phyloP scores from a whole-genome alignment of 2,888 invertebrate genomes.

The Mythimna loreyi region DNA sequence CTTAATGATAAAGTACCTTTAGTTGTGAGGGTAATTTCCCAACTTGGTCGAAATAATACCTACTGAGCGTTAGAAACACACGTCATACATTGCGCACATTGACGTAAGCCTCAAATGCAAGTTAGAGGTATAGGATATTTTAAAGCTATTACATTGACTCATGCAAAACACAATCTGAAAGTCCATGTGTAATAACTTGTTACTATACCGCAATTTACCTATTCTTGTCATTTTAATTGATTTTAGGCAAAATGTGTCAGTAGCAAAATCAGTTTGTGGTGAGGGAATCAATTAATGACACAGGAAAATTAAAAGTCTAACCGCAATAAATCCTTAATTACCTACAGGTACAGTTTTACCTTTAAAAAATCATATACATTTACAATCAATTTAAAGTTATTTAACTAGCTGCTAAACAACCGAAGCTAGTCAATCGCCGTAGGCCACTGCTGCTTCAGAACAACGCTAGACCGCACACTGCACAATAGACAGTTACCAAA shows the following conservation, averaged over 20 bases:
- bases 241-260: background rate
- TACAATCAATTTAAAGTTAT: too few species aligned
- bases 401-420: too few species aligned
- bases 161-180: conserved; percentile 5
- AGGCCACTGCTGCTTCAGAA: too few species aligned
- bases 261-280: background rate
- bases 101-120: conserved; percentile 14
- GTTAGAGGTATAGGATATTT: conserved; percentile 1
- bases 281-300: background rate
- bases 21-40: background rate
- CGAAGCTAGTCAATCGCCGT: too few species aligned
- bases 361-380: too few species aligned
- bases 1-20: background rate
- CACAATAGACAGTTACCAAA: too few species aligned
- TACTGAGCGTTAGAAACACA: background rate
- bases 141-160: conserved; percentile 12
- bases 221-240: background rate
- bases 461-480: too few species aligned
- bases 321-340: background rate
- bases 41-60: background rate
- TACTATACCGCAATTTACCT: background rate
- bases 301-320: background rate
- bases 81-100: conserved; percentile 13
- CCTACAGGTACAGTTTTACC: too few species aligned
- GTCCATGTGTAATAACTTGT: background rate